These are phyloP conservation scores for Cyrtorhinus lividipennis DNA, from an alignment of 1,140 invertebrate species.

Conservation along the genomic window DNA sequence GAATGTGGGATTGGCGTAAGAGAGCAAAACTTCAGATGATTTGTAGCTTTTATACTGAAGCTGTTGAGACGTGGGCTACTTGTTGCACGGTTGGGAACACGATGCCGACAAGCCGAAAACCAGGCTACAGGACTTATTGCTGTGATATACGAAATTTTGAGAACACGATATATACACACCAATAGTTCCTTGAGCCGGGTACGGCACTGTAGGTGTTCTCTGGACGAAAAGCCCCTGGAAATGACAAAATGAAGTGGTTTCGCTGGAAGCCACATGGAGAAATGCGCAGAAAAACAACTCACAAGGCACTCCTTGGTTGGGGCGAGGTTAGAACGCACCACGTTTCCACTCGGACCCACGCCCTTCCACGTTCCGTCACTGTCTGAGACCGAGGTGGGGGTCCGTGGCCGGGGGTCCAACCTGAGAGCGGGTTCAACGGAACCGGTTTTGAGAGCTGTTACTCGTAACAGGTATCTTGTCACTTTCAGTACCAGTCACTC, in stretches of 20 bases:
- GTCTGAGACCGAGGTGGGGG: background rate
- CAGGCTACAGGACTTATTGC: constrained; percentile 35
- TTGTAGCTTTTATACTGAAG: too few relatives aligned
- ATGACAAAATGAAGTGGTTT: too few relatives aligned
- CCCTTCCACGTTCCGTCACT: constrained; percentile 3
- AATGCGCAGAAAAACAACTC: background rate
- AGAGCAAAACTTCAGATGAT: too few relatives aligned
- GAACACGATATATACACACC: constrained; percentile 31
- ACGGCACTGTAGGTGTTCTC: background rate
- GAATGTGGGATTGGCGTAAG: too few relatives aligned
- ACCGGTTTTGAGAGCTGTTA: too few relatives aligned
- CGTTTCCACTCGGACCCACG: background rate
- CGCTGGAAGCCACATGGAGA: too few relatives aligned
- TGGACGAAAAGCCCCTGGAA: background rate
- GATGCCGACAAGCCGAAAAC: background rate
- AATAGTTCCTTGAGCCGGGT: constrained; percentile 33
- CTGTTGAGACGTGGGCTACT: background rate
- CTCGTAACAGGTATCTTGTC: too few relatives aligned
- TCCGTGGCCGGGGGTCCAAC: too few relatives aligned
- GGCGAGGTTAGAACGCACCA: background rate
- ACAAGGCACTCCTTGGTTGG: background rate
- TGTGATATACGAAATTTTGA: constrained; percentile 38
- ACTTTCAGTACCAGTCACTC: too few relatives aligned
- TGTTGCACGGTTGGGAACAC: background rate
- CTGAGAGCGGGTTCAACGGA: too few relatives aligned